Percentiles rank a stretch among this genome's conserved stretches.
Conservation (phyloP, 2,113 vertebrate genomes). For the Coturnix japonica region DNA sequence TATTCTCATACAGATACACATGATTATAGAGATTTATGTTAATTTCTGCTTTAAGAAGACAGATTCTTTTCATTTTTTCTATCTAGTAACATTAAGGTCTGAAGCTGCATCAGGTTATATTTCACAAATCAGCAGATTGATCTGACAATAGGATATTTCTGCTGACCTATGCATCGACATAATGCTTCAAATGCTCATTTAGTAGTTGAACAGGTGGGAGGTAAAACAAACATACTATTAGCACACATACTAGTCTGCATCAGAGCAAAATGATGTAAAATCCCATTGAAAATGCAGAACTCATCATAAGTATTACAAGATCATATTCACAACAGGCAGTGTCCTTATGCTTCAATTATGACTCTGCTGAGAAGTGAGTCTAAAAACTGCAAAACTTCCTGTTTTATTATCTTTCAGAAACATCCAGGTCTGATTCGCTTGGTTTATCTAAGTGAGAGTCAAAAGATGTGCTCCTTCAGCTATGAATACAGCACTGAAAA, state of each 20-base stretch:
- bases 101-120: not conserved
- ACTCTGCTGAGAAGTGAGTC: not conserved
- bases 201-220: not conserved
- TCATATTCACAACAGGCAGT: not conserved
- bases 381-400: slow-evolving; percentile 4
- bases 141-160: not conserved
- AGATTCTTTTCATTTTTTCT: not conserved
- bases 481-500: not conserved
- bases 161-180: not conserved
- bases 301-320: not conserved
- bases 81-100: not conserved
- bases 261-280: not conserved
- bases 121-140: not conserved
- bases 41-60: not conserved
- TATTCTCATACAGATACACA: not conserved
- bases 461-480: not conserved
- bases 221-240: not conserved
- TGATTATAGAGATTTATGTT: not conserved
- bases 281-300: not conserved
- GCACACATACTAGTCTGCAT: not conserved
- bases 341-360: not conserved
- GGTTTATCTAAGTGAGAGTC: not conserved
- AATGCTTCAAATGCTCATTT: not conserved
- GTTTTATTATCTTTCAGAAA: not conserved
- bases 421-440: not conserved